These are phyloP conservation scores for Agrochola lota DNA, from an alignment of 2,888 invertebrate genomes.

Conservation along the genomic window DNA sequence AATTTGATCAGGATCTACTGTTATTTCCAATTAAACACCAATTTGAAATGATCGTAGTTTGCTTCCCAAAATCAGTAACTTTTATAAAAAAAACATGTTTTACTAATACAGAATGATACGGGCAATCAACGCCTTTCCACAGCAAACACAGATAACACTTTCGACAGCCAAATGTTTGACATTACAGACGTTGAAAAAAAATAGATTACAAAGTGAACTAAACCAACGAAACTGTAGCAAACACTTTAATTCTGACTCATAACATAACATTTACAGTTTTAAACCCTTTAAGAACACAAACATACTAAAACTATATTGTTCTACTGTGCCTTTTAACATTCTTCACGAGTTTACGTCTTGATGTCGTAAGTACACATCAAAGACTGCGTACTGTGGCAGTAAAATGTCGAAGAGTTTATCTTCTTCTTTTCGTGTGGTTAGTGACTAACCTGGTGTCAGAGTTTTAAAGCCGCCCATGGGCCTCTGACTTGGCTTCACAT, in stretches of 20 bases:
- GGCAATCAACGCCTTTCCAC: conserved; percentile 4
- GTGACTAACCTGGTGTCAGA: too few relatives aligned
- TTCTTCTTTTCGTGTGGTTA: too few relatives aligned
- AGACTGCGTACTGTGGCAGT: not conserved
- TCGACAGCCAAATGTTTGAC: conserved; percentile 14
- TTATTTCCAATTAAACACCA: not conserved
- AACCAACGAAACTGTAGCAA: not conserved
- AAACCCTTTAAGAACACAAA: conserved; percentile 37
- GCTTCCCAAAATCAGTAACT: not conserved
- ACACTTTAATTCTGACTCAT: conserved; percentile 23
- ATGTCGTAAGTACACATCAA: conserved; percentile 26
- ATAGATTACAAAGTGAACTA: conserved; percentile 4
- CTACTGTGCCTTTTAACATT: conserved; percentile 46
- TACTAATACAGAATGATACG: not conserved
- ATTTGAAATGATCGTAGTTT: not conserved
- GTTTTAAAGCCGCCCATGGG: too few relatives aligned
- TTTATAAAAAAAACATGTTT: not conserved
- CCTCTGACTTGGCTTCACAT: too few relatives aligned
- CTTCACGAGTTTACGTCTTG: conserved; percentile 25
- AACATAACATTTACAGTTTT: conserved; percentile 20
- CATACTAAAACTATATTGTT: conserved; percentile 2
- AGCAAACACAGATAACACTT: conserved; percentile 34
- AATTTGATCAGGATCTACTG: not conserved
- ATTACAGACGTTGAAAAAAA: conserved; percentile 14
- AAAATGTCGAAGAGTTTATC: conserved; percentile 9